Percentiles rank a stretch among this genome's conserved stretches.
phyloP scores from a whole-genome alignment of 2,113 vertebrate genomes.

The Apteryx mantelli region DNA sequence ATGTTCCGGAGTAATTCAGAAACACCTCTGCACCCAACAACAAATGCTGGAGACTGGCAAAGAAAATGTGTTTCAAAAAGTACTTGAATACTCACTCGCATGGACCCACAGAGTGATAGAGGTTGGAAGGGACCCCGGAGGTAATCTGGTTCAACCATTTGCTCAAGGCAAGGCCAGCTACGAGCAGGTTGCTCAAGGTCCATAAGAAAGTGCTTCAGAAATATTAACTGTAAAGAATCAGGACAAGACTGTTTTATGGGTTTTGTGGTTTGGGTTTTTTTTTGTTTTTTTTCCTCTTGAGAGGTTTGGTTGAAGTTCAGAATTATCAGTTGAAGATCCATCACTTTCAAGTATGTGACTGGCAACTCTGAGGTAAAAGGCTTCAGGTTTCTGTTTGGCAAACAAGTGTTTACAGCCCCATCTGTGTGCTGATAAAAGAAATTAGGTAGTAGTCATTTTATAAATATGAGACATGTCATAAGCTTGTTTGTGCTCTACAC shows the following conservation, averaged over 20 bases:
- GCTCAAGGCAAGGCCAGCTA: neutral
- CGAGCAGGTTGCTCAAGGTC: neutral
- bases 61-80: neutral
- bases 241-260: neutral
- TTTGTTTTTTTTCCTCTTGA: neutral
- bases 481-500: neutral
- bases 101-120: rapidly evolving
- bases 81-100: neutral
- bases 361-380: neutral
- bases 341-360: neutral
- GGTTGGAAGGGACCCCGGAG: neutral
- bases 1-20: neutral
- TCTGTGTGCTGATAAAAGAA: neutral
- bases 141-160: neutral
- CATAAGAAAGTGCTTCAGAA: neutral
- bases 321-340: neutral
- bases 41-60: neutral
- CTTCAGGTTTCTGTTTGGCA: neutral
- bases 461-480: neutral
- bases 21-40: neutral
- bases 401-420: neutral
- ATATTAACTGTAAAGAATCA: neutral
- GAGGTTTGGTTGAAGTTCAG: neutral
- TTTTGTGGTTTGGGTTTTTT: neutral
- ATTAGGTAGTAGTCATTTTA: neutral